These are phyloP conservation scores for Chiridota heheva DNA, from an alignment of 35 echinoderm and acorn worm species.

Conservation along the genomic window DNA sequence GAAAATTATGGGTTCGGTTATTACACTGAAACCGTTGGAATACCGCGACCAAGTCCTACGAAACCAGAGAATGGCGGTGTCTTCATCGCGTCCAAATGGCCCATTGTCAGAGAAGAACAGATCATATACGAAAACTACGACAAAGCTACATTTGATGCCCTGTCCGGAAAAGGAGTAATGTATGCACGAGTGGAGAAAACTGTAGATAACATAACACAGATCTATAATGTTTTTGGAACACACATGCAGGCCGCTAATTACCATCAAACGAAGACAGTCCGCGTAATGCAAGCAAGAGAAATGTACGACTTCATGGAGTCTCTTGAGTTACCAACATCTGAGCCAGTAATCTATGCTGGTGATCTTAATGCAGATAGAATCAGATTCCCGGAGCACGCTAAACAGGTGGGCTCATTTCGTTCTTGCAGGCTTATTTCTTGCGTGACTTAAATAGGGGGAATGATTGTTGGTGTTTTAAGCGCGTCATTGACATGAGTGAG, in stretches of 20 bases:
- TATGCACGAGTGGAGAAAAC: slow-evolving; percentile 85
- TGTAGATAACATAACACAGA: slow-evolving; percentile 46
- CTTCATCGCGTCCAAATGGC: slow-evolving; percentile 90
- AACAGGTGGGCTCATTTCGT: too few relatives aligned
- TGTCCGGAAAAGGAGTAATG: slow-evolving; percentile 84
- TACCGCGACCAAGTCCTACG: slow-evolving; percentile 2
- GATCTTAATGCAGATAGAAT: slow-evolving; percentile 79
- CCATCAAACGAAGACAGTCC: slow-evolving; percentile 27
- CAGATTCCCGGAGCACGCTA: slow-evolving; percentile 42
- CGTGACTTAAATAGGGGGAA: too few relatives aligned
- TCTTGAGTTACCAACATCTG: slow-evolving; percentile 56
- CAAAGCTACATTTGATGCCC: slow-evolving; percentile 38
- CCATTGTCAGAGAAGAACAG: slow-evolving; percentile 65
- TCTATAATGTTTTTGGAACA: slow-evolving; percentile 83
- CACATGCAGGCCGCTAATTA: slow-evolving; percentile 68
- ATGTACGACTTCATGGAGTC: slow-evolving; percentile 65
- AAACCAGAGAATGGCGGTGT: slow-evolving; percentile 85
- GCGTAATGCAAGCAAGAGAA: slow-evolving; percentile 68
- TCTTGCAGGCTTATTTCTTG: not conserved
- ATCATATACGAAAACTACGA: slow-evolving; percentile 56
- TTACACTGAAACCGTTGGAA: slow-evolving; percentile 53
- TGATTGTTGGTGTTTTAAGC: too few relatives aligned
- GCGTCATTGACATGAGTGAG: too few relatives aligned
- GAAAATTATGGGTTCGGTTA: slow-evolving; percentile 66
- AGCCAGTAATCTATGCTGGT: slow-evolving; percentile 89